Conservation (phyloP, 1,140 invertebrate genomes). For the Macrobrachium nipponense region DNA sequence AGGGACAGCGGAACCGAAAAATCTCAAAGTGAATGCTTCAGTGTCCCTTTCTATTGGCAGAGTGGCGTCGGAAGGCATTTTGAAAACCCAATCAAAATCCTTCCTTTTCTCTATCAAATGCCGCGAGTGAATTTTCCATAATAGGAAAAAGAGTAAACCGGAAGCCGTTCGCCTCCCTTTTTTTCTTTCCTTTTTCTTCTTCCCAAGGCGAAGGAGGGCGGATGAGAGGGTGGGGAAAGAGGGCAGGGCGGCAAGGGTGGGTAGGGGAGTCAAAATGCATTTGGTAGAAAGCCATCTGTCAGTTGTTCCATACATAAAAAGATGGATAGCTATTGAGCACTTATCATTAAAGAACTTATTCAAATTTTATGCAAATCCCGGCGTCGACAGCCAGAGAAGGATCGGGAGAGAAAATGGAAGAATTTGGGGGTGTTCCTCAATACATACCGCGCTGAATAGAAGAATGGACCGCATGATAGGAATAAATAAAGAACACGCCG, state of each 20-base stretch:
- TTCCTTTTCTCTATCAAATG: too few relatives aligned
- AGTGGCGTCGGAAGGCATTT: too few relatives aligned
- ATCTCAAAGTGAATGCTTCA: too few relatives aligned
- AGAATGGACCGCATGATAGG: constrained; percentile 8
- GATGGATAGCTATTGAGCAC: constrained; percentile 63
- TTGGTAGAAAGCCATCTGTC: constrained; percentile 60
- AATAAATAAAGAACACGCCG: background rate
- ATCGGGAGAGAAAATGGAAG: constrained; percentile 14
- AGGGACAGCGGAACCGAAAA: too few relatives aligned
- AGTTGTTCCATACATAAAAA: constrained; percentile 56
- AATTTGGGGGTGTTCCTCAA: constrained; percentile 23
- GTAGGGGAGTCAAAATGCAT: constrained; percentile 32
- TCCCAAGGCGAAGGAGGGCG: constrained; percentile 3
- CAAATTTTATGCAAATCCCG: constrained; percentile 63
- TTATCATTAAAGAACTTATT: constrained; percentile 64
- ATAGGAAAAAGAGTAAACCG: too few relatives aligned
- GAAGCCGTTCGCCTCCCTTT: background rate
- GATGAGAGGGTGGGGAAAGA: background rate
- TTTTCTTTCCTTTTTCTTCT: background rate
- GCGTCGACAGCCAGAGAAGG: constrained; percentile 22
- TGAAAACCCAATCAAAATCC: too few relatives aligned
- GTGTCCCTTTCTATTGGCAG: too few relatives aligned
- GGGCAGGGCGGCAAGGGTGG: background rate
- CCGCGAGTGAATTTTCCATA: too few relatives aligned
- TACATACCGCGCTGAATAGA: constrained; percentile 6